Percentiles rank a stretch among this genome's conserved stretches.
Evolutionary conservation across 2,888 invertebrate species (phyloP).

Genomic region (Masnerella sp.): DNA sequence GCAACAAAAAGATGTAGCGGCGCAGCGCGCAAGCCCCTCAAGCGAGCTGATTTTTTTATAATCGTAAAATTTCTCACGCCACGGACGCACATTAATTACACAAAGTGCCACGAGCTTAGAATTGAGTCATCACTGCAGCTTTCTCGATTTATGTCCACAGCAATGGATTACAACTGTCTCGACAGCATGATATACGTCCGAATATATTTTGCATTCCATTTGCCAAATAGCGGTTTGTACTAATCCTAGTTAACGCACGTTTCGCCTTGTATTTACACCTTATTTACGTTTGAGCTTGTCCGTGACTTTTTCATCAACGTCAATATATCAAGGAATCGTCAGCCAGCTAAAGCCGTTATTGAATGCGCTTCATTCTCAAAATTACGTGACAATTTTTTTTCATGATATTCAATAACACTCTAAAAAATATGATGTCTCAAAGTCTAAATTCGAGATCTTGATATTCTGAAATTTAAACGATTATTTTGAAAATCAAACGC

Average conservation of each 20-base stretch:
- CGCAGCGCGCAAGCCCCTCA: constrained; percentile 2
- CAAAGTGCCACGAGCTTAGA: constrained; percentile 67
- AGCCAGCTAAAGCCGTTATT: constrained; percentile 15
- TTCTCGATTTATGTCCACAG: constrained; percentile 68
- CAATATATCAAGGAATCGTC: constrained; percentile 40
- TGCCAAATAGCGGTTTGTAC: constrained; percentile 61
- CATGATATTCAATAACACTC: no score
- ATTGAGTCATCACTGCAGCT: constrained; percentile 70
- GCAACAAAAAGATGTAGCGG: constrained; percentile 19
- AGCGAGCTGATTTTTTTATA: constrained; percentile 45
- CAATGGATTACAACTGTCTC: constrained; percentile 70
- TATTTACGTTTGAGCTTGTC: constrained; percentile 63
- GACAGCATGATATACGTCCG: constrained; percentile 67
- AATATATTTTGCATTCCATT: constrained; percentile 70
- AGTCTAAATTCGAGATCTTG: no score
- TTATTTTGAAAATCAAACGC: no score
- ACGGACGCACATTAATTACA: constrained; percentile 67
- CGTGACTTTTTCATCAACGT: constrained; percentile 35
- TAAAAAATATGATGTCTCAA: no score
- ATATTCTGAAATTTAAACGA: no score
- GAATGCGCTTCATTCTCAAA: constrained; percentile 11
- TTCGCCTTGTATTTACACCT: constrained; percentile 63
- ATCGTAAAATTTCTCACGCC: constrained; percentile 39
- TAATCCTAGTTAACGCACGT: constrained; percentile 65
- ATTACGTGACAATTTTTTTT: background rate